Base-by-base conservation (phyloP, 2,888 invertebrate genomes). In the Anagyrus pseudococci region DNA sequence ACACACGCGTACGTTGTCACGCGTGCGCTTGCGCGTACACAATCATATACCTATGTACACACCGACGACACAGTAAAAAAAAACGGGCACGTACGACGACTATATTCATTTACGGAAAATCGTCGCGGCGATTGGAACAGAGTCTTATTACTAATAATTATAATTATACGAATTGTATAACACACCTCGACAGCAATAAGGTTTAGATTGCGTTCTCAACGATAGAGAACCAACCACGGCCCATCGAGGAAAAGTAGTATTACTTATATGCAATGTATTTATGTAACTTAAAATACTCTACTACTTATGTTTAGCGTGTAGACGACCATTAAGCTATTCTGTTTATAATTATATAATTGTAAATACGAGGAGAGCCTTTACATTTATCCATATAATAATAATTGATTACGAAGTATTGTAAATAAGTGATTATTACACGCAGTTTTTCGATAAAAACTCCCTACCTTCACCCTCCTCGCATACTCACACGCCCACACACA, bases 281-380 rank as follows among this genome's bases (percentile, higher is more conserved):
- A 62, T 66, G 66, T 62, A 62, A 62, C 66, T 66, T 66, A 66
- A 62, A 66, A 66, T 66, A 66, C 66, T 66, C 66, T 66, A 66
- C 50, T 57, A 66, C 62, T 62, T 65, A 65, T 58, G 58, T 65
- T 62, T 62, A 62, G 62, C 65, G 52, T 61, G 55, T 65, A 65
- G 62, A 62, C 41, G 52, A 65, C 58, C 54, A 61, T 58, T 58
- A 58, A 62, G 54, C 57, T 61, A 64, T 64, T 64, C 57, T 64
- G 64, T 64, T 64, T 56, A 65, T 65, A 65, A 58, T 58, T 47
- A 56, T 62, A 54, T 59, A 55, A 66, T 66, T 66, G 66, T 66
- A 66, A 66, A 66, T 66, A 66, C 66, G 66, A 62, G 59, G 66
- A 66, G 59, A 66, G 66, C 66, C 66, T 62, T 37, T 66, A 66